A percentile compares a stretch with the other conserved stretches of the same genome.
These are phyloP conservation scores for Sardinella longiceps DNA, from an alignment of 2,797 vertebrate genomes.

Conservation along the genomic window DNA sequence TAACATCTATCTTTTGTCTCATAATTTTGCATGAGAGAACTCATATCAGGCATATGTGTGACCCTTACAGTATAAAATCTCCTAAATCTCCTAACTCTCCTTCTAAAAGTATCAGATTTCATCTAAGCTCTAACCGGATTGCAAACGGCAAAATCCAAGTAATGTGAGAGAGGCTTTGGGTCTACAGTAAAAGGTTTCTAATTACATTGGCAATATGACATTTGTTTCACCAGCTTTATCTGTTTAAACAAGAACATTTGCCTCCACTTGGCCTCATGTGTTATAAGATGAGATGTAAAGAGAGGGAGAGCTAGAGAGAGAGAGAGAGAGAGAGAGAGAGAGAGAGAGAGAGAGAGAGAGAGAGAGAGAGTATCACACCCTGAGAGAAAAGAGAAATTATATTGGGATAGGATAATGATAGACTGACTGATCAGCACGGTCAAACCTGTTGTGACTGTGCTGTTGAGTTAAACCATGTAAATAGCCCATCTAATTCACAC, in stretches of 20 bases:
- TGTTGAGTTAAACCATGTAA: no score
- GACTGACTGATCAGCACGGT: no score
- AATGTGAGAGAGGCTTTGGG: neutral
- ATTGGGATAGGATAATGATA: no score
- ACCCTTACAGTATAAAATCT: neutral
- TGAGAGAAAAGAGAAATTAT: no score
- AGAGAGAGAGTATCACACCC: no score
- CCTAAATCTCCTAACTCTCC: no score
- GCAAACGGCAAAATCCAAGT: neutral
- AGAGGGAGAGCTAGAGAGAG: no score
- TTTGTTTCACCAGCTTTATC: neutral
- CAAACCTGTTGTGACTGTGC: no score
- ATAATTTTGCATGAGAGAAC: neutral
- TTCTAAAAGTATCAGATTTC: neutral
- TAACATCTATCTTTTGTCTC: neutral
- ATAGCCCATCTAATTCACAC: no score
- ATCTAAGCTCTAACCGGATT: neutral
- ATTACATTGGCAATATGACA: neutral
- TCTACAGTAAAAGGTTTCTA: conserved; percentile 1
- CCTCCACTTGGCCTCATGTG: no score
- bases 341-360: no score
- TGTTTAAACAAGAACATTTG: neutral
- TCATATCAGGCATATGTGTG: neutral
- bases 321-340: no score
- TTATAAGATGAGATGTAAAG: neutral